These are phyloP conservation scores for Leptinotarsa peninsularis DNA, from an alignment of 2,888 invertebrate species.

Conservation along the genomic window DNA sequence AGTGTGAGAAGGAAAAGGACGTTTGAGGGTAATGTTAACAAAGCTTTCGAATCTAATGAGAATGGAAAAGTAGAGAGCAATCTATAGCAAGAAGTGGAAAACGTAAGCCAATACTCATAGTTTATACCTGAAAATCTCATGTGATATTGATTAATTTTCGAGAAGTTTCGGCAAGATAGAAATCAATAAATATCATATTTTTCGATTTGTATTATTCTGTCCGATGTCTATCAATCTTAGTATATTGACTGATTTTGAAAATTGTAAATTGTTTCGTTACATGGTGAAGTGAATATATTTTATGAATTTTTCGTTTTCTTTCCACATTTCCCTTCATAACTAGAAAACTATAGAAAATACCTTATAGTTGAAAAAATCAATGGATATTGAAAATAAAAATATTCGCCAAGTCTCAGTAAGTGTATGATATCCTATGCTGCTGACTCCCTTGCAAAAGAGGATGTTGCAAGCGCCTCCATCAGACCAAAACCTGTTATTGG, in stretches of 20 bases:
- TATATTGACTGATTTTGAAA: too few species aligned
- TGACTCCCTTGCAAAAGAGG: too few species aligned
- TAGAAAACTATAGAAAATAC: too few species aligned
- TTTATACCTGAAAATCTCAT: not conserved
- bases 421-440: too few species aligned
- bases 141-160: not conserved
- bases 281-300: not conserved
- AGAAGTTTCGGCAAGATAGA: not conserved
- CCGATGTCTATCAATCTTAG: too few species aligned
- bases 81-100: conserved; percentile 13
- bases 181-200: not conserved
- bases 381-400: too few species aligned
- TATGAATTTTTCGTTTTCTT: not conserved
- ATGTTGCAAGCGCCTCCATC: too few species aligned
- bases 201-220: not conserved
- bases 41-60: conserved; percentile 34
- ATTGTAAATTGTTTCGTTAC: not conserved
- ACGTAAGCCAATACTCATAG: not conserved
- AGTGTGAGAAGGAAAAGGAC: conserved; percentile 61
- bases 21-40: conserved; percentile 51
- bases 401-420: too few species aligned
- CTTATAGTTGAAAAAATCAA: too few species aligned
- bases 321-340: not conserved
- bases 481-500: too few species aligned
- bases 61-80: conserved; percentile 27